A percentile compares a stretch with the other conserved stretches of the same genome.
Evolutionary conservation across 2,797 vertebrate species (phyloP).

Genomic region (Coregonus sp.): DNA sequence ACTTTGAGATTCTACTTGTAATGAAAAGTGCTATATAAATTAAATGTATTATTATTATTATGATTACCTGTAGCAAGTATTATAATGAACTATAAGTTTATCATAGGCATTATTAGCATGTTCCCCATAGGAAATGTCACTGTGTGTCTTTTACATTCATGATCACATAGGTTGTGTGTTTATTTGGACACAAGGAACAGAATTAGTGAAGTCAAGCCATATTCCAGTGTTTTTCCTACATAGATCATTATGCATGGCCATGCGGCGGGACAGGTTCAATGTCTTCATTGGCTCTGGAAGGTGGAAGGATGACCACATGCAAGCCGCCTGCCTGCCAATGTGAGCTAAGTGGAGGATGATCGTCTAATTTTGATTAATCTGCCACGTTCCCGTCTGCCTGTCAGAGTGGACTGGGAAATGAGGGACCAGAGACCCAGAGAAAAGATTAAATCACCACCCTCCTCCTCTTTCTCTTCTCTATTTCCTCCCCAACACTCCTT

Average conservation of each 20-base stretch:
- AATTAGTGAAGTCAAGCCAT: slow-evolving; percentile 25
- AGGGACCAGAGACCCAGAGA: slow-evolving; percentile 63
- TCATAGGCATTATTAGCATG: neutral
- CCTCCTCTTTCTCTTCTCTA: slow-evolving; percentile 58
- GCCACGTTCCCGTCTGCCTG: slow-evolving; percentile 65
- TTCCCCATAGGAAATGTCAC: neutral
- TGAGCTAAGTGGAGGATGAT: slow-evolving; percentile 64
- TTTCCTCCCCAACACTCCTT: slow-evolving; percentile 44
- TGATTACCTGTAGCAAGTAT: neutral
- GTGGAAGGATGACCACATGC: slow-evolving; percentile 35
- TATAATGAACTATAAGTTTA: neutral
- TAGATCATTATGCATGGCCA: slow-evolving; percentile 38
- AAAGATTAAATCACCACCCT: slow-evolving; percentile 76
- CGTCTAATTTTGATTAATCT: slow-evolving; percentile 76
- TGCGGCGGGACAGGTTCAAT: slow-evolving; percentile 48
- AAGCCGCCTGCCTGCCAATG: slow-evolving; percentile 3
- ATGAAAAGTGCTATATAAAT: no score
- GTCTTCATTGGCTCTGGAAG: slow-evolving; percentile 50
- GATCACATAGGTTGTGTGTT: neutral
- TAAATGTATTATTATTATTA: no score
- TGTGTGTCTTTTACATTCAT: neutral
- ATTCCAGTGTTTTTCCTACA: slow-evolving; percentile 21
- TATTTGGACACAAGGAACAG: slow-evolving; percentile 4
- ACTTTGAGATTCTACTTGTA: no score
- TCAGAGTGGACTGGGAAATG: slow-evolving; percentile 65